Conservation (phyloP, 2,888 invertebrate species). For the Melitaea athalia region DNA sequence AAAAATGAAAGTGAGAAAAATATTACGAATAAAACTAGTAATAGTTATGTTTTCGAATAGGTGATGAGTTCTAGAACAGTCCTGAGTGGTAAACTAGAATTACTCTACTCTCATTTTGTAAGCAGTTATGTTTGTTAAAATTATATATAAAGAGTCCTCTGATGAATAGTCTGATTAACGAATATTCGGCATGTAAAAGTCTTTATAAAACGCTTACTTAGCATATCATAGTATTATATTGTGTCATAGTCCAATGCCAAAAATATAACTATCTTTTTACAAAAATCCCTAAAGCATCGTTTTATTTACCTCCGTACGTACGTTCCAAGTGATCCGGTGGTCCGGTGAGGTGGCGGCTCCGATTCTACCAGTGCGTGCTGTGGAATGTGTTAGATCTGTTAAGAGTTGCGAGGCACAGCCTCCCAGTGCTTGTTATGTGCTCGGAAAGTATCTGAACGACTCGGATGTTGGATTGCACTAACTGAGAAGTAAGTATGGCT, state of each 20-base stretch:
- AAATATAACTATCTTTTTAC: constrained; percentile 83
- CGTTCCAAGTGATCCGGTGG: constrained; percentile 34
- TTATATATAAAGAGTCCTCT: constrained; percentile 82
- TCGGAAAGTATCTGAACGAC: constrained; percentile 18
- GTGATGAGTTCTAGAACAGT: constrained; percentile 71
- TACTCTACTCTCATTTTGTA: constrained; percentile 77
- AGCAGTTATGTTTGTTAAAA: constrained; percentile 81
- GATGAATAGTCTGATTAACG: constrained; percentile 82
- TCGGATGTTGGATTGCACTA: constrained; percentile 30
- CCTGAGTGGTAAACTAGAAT: constrained; percentile 66
- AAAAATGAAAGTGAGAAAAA: constrained; percentile 82
- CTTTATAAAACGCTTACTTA: constrained; percentile 83
- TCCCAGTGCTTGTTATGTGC: constrained; percentile 20
- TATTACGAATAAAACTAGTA: constrained; percentile 78
- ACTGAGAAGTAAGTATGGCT: constrained; percentile 35
- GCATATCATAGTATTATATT: constrained; percentile 83
- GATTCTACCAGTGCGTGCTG: constrained; percentile 33
- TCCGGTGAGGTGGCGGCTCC: not conserved
- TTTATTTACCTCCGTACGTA: constrained; percentile 69
- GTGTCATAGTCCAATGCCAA: constrained; percentile 83
- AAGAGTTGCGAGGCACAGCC: constrained; percentile 21
- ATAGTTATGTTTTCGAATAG: constrained; percentile 79
- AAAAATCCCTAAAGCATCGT: constrained; percentile 78
- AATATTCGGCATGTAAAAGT: constrained; percentile 83
- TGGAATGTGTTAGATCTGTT: constrained; percentile 23